Conservation (phyloP, 2,888 invertebrate species). For the Scaptomyza reducta region DNA sequence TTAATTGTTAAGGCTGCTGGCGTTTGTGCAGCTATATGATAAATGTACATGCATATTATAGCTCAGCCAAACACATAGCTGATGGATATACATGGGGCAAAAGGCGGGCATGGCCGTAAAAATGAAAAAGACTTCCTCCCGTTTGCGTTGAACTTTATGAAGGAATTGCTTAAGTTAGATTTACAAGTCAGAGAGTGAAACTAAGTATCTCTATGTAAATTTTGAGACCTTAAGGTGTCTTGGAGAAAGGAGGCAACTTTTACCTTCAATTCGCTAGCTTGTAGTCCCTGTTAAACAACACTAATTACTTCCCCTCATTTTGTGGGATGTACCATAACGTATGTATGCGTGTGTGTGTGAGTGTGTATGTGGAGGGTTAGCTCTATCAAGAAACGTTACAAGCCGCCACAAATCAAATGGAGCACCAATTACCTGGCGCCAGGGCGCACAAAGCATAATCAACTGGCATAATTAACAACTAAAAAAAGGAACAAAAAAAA, state of each 20-base stretch:
- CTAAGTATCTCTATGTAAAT: background rate
- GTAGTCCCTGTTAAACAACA: constrained; percentile 72
- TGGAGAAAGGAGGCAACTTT: constrained; percentile 42
- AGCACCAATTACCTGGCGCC: constrained; percentile 79
- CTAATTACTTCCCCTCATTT: constrained; percentile 75
- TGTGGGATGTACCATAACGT: constrained; percentile 11
- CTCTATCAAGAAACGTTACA: constrained; percentile 70
- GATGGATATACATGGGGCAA: constrained; percentile 52
- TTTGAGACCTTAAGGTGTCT: background rate
- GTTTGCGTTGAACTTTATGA: constrained; percentile 40
- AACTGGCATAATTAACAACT: constrained; percentile 78
- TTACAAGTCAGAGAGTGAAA: constrained; percentile 15
- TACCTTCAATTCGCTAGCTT: constrained; percentile 60
- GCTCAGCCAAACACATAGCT: constrained; percentile 37
- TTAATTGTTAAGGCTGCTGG: constrained; percentile 60
- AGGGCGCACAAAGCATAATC: constrained; percentile 77
- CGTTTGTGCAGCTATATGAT: constrained; percentile 53
- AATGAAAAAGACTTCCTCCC: constrained; percentile 7
- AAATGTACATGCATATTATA: constrained; percentile 34
- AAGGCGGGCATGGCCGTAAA: constrained; percentile 36
- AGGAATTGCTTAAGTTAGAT: constrained; percentile 15
- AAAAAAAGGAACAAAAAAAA: constrained; percentile 70
- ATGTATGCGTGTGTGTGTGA: background rate
- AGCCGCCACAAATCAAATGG: constrained; percentile 76
- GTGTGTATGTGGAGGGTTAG: background rate